Conservation (phyloP, 2,888 invertebrate genomes). For the Cyclophora albipunctata region DNA sequence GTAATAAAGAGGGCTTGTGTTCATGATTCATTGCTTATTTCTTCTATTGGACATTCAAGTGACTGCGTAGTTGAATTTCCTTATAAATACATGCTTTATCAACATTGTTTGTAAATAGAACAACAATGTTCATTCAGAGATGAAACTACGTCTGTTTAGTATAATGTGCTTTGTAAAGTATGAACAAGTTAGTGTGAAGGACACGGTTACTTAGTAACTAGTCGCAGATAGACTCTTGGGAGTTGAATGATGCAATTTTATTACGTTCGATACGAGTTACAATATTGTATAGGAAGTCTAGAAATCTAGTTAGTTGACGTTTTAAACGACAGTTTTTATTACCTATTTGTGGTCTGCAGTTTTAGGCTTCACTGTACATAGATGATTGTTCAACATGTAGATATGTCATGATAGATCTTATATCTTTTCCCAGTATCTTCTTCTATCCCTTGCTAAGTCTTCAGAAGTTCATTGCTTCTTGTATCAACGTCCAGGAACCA, state of each 20-base stretch:
- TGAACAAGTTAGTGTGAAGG: not conserved
- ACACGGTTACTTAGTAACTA: not conserved
- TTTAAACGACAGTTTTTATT: too few relatives aligned
- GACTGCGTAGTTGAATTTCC: slow-evolving; percentile 24
- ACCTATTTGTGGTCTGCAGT: too few relatives aligned
- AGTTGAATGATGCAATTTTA: not conserved
- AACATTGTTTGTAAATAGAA: slow-evolving; percentile 13
- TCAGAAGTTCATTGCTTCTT: too few relatives aligned
- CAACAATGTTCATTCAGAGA: slow-evolving; percentile 3
- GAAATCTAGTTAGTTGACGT: too few relatives aligned
- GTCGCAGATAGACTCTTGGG: not conserved
- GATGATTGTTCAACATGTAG: too few relatives aligned
- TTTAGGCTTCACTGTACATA: too few relatives aligned
- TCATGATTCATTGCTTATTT: slow-evolving; percentile 25
- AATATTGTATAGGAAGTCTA: too few relatives aligned
- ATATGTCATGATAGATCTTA: too few relatives aligned
- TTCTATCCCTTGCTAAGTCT: too few relatives aligned
- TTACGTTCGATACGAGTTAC: too few relatives aligned
- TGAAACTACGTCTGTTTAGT: not conserved
- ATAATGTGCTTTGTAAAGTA: not conserved
- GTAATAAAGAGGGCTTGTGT: slow-evolving; percentile 17
- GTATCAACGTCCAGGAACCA: too few relatives aligned
- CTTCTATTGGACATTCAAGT: slow-evolving; percentile 20
- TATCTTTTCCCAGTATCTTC: too few relatives aligned
- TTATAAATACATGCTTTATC: slow-evolving; percentile 3